Conservation (phyloP, 30 jellyfish, hydroid and myxozoan genomes). For the Rhopilema esculentum region DNA sequence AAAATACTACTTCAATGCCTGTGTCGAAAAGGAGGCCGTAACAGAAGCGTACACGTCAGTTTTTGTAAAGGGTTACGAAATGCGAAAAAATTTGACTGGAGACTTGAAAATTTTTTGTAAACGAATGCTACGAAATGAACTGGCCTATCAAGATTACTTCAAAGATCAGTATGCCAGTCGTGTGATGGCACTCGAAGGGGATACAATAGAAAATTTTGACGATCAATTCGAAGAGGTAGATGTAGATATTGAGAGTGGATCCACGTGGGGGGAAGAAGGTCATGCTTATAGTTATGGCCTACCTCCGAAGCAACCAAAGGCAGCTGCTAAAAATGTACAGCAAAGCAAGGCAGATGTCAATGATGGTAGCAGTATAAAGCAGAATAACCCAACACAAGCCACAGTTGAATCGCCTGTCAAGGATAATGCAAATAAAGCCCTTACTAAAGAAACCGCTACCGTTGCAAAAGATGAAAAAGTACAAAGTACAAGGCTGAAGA, state of each 20-base stretch:
- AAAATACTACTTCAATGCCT: slow-evolving; percentile 64
- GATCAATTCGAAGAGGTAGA: slow-evolving; percentile 79
- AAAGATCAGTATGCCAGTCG: slow-evolving; percentile 53
- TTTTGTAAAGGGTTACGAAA: slow-evolving; percentile 90
- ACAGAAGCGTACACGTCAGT: slow-evolving; percentile 92
- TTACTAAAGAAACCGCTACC: neutral
- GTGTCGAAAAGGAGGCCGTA: slow-evolving; percentile 87
- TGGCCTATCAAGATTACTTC: slow-evolving; percentile 76
- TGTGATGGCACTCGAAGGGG: slow-evolving; percentile 72
- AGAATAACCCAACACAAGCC: neutral
- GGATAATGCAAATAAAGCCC: neutral
- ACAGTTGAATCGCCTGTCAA: neutral
- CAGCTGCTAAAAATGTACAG: neutral
- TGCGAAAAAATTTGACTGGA: slow-evolving; percentile 80
- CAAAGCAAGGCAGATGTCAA: neutral
- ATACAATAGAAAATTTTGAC: slow-evolving; percentile 79
- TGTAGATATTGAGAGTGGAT: slow-evolving; percentile 52
- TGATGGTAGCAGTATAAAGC: neutral
- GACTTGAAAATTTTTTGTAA: slow-evolving; percentile 66
- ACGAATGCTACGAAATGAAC: slow-evolving; percentile 90
- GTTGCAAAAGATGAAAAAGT: too few relatives aligned
- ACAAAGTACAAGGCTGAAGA: too few relatives aligned
- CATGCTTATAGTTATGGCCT: slow-evolving; percentile 46
- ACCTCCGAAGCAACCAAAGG: slow-evolving; percentile 59
- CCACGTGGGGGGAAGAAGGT: slow-evolving; percentile 54